Evolutionary conservation across 2,113 vertebrate genomes (phyloP), one percentile per base, ranked within the genome.

Genomic region (Columba livia): DNA sequence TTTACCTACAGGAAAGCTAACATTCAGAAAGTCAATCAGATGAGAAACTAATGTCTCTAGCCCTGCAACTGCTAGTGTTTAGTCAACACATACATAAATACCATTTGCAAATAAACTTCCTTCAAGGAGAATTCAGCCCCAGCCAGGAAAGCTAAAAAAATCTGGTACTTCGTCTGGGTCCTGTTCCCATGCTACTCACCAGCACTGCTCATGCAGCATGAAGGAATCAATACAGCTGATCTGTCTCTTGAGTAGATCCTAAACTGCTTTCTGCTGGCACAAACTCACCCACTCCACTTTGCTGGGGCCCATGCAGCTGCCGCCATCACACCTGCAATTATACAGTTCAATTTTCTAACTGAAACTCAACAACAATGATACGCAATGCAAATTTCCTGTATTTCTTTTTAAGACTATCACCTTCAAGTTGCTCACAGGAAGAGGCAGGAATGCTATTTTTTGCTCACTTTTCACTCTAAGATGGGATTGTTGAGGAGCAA

Each of bases 301-400:
- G 3, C 31, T 73, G 50, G 21, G 15, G 38, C 28, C 28, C 5
- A 0, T 13, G 20, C 64, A 56, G 47, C 26, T 51, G 34, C 15
- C 38, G n/a, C 38, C 48, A 53, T 50, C 38, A 4, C 14, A 29
- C n/a, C 15, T 60, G 24, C 44, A 79, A 47, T 60, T n/a, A 64
- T 1, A 32, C 11, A 17, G 28, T 54, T 75, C 20, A 4, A 3
- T 54, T 32, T 65, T 70, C 58, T 32, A 29, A 23, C 26, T 36
- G 20, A 75, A 79, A 9, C 8, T 75, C 51, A 86, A 34, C 21
- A 42, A 62, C 17, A 71, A 47, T 0, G 3, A 61, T 3, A 57
- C 0, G 0, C 0, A 2, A 29, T 36, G 6, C 42, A 86, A 12
- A 31, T 70, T 16, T 32, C 12, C 31, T 65, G 2, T 42, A 12